Percentiles rank a stretch among this genome's conserved stretches.
Conservation (phyloP, 2,888 invertebrate species). For the Sarcophaga carnaria region DNA sequence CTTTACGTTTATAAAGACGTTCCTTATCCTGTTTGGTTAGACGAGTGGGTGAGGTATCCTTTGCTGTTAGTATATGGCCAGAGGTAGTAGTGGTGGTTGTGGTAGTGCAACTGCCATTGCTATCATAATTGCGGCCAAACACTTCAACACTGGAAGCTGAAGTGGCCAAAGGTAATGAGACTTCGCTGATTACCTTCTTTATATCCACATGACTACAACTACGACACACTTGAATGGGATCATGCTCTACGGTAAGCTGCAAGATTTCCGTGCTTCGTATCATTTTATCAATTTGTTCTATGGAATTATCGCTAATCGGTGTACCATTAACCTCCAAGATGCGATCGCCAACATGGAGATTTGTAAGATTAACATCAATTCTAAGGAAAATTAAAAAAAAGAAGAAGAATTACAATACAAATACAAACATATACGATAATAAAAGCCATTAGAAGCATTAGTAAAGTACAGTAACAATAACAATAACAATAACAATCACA, state of each 20-base stretch:
- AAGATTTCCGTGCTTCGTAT: conserved; percentile 88
- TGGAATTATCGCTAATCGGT: conserved; percentile 90
- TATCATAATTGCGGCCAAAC: conserved; percentile 70
- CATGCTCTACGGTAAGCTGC: conserved; percentile 95
- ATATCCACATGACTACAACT: conserved; percentile 83
- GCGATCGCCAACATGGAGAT: conserved; percentile 94
- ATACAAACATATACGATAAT: neutral
- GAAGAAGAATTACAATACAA: neutral
- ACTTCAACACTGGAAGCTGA: conserved; percentile 78
- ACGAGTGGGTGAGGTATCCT: conserved; percentile 79
- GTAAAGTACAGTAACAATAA: too few relatives aligned
- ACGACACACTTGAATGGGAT: conserved; percentile 88
- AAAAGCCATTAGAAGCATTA: conserved; percentile 33
- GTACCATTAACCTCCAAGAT: conserved; percentile 96
- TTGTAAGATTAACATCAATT: conserved; percentile 91
- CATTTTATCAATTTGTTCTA: conserved; percentile 90
- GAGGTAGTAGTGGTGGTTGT: conserved; percentile 78
- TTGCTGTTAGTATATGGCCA: neutral
- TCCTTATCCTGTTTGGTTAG: conserved; percentile 78
- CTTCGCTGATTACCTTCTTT: conserved; percentile 76
- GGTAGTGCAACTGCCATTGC: conserved; percentile 53
- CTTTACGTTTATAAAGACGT: conserved; percentile 78
- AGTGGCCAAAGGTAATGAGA: conserved; percentile 77
- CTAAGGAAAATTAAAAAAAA: conserved; percentile 81
- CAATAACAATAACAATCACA: too few relatives aligned